Evolutionary conservation across 2,113 vertebrate genomes (phyloP).

Genomic region (Nesoenas mayeri): DNA sequence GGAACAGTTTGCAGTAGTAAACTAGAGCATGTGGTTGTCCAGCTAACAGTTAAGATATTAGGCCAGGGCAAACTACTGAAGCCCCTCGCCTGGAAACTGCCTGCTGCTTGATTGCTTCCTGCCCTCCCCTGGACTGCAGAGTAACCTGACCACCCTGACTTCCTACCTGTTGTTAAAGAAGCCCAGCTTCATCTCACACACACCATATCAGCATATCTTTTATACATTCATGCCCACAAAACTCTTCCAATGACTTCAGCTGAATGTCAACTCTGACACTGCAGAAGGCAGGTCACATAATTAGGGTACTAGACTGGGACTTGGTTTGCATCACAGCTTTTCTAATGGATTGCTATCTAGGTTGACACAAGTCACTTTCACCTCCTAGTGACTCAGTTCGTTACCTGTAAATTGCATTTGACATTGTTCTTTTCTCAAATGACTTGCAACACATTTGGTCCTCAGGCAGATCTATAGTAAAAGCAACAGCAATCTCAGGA

Average conservation of each 20-base stretch:
- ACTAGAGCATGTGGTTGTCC: neutral
- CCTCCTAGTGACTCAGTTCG: neutral
- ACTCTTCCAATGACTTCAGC: neutral
- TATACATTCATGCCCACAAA: neutral
- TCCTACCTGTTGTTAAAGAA: neutral
- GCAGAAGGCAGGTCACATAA: neutral
- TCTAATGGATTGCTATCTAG: neutral
- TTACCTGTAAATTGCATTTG: neutral
- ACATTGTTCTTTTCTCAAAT: neutral
- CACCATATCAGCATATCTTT: neutral
- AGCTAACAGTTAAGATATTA: neutral
- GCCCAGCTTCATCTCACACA: neutral
- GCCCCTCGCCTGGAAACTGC: neutral
- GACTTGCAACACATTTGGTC: neutral
- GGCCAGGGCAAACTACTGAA: rapidly evolving
- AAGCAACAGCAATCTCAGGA: neutral
- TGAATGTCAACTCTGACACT: neutral
- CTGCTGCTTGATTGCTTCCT: neutral
- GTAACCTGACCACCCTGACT: neutral
- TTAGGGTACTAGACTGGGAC: neutral
- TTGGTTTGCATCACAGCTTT: neutral
- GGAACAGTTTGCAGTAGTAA: neutral
- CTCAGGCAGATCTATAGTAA: neutral
- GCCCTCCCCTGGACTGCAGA: neutral
- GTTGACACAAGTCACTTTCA: neutral